Base-by-base conservation (phyloP, 2,113 vertebrate genomes). In the Alethe diademata region DNA sequence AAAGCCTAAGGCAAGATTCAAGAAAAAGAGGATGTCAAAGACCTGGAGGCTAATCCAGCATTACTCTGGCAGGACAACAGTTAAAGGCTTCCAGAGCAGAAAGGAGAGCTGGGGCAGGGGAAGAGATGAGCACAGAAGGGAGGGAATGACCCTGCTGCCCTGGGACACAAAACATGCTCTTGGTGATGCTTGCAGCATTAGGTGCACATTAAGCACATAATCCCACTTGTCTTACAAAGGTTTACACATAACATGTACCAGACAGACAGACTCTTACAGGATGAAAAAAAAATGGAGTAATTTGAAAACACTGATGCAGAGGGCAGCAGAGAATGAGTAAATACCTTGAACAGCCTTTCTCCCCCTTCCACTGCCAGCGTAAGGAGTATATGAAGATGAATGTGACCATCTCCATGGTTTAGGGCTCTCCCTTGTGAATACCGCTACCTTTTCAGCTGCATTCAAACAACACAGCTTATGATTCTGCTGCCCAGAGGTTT, bases 1-100 rank as follows among this genome's bases (percentile, higher is more conserved):
- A 90, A 96, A 90, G 95, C 95, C 92, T 95, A 97, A 95, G 81
- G 95, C 81, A 91, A 95, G 90, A 91, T 88, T 93, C 85, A 90
- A 94, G 92, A 96, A 76, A 94, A 96, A 96, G 74, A 95, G 25
- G 87, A 86, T 65, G 90, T 92, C 96, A 93, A 94, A 93, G 82
- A 88, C 45, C 85, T 45, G 78, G 36, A 79, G 42, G 66, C 88
- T 83, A 82, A 61, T 69, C 64, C 70, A 54, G 29, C 40, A 65
- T 47, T 65, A 85, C 71, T 66, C 78, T 50, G 93, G 74, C 74
- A 93, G 85, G 85, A 83, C 71, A 86, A 82, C 33, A 76, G 51
- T 31, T 43, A 88, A 53, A 61, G 48, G 85, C 71, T 94, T 72
- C 78, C 93, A 91, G 70, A 94, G 81, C 61, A 89, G 78, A 78